phyloP scores from a whole-genome alignment of 2,797 vertebrate genomes.

The Dryobates pubescens region DNA sequence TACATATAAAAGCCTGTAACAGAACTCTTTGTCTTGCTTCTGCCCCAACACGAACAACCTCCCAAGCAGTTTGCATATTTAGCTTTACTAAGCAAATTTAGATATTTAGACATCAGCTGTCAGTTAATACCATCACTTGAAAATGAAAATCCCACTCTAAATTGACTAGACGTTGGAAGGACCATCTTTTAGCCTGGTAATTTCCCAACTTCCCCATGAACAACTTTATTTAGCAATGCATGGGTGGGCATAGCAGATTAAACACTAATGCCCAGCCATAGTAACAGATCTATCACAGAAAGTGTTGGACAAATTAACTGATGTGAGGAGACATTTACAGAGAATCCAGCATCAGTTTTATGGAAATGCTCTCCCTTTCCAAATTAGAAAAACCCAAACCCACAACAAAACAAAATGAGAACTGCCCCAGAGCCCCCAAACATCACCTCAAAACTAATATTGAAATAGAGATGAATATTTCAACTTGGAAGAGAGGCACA shows the following conservation, averaged over 20 bases:
- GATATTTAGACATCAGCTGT: neutral
- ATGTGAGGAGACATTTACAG: neutral
- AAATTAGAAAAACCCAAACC: neutral
- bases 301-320: neutral
- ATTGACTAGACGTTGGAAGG: neutral
- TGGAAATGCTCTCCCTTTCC: neutral
- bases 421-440: neutral
- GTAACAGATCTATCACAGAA: neutral
- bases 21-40: neutral
- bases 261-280: neutral
- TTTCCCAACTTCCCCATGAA: neutral
- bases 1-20: neutral
- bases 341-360: neutral
- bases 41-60: neutral
- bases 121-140: neutral
- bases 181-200: neutral
- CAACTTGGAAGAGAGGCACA: neutral
- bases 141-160: neutral
- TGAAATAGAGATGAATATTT: neutral
- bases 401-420: no score
- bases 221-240: neutral
- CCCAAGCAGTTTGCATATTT: neutral
- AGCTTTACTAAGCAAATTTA: neutral
- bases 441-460: neutral
- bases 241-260: neutral